Percentiles rank a stretch among this genome's conserved stretches.
These are phyloP conservation scores for Biston stratarius DNA, from an alignment of 2,888 invertebrate genomes.

Conservation along the genomic window DNA sequence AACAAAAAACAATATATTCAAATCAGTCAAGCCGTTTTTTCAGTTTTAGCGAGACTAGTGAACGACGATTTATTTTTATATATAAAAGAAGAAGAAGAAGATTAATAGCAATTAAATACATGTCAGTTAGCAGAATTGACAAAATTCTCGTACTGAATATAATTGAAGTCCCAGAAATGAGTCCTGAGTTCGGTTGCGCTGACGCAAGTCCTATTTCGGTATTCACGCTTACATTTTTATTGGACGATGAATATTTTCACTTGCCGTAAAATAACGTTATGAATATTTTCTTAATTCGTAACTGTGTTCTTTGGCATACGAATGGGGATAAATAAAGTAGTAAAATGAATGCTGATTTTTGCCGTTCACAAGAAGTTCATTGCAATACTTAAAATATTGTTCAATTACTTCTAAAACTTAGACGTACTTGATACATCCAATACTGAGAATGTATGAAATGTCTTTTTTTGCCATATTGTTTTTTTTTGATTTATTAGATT, in stretches of 20 bases:
- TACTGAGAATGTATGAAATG: no score
- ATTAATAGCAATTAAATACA: no score
- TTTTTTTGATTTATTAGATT: no score
- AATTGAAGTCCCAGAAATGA: neutral
- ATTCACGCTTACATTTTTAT: constrained; percentile 44
- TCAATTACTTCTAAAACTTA: no score
- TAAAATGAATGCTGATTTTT: constrained; percentile 10
- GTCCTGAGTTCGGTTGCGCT: constrained; percentile 22
- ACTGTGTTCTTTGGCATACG: constrained; percentile 34
- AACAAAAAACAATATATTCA: no score
- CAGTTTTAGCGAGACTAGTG: no score
- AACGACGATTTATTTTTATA: no score
- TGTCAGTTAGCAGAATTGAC: neutral
- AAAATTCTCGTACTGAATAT: neutral
- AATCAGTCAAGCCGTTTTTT: no score
- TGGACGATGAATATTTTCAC: constrained; percentile 44
- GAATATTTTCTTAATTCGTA: constrained; percentile 39
- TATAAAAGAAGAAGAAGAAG: no score
- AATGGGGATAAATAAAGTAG: constrained; percentile 23
- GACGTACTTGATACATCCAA: no score
- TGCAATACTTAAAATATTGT: neutral
- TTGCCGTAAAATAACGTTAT: constrained; percentile 34
- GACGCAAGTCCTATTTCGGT: constrained; percentile 41
- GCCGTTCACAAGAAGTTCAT: neutral
- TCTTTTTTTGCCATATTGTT: no score